A percentile compares a stretch with the other conserved stretches of the same genome.
These are phyloP conservation scores for Umimayanthus kanabou DNA, from an alignment of 92 coral and sea anemone species.

Conservation along the genomic window DNA sequence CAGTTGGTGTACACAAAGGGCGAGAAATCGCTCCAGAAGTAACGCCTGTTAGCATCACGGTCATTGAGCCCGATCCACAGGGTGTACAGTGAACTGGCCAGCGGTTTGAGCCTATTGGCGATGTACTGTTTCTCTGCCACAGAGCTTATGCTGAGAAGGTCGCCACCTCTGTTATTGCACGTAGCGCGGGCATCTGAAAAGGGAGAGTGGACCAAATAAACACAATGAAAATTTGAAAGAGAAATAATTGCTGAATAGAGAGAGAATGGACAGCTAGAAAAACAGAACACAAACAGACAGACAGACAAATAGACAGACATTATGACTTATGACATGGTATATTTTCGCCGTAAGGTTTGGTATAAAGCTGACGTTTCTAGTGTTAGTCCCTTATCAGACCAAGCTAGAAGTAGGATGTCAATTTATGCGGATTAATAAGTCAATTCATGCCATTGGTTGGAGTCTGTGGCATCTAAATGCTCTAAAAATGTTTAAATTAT, in stretches of 20 bases:
- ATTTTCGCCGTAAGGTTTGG: too few species aligned
- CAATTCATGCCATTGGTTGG: too few species aligned
- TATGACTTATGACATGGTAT: neutral
- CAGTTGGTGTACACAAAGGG: conserved; percentile 76
- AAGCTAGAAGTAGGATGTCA: too few species aligned
- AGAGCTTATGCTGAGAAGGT: conserved; percentile 79
- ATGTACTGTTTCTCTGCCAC: conserved; percentile 72
- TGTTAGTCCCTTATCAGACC: too few species aligned
- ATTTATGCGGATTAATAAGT: too few species aligned
- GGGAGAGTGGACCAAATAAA: neutral
- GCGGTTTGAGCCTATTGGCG: conserved; percentile 64
- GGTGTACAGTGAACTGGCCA: conserved; percentile 63
- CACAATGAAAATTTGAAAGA: neutral
- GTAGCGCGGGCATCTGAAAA: conserved; percentile 88
- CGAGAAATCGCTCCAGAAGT: conserved; percentile 87
- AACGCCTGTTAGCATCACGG: conserved; percentile 68
- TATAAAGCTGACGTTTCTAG: too few species aligned
- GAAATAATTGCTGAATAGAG: neutral
- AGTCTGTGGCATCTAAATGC: too few species aligned
- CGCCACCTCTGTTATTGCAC: conserved; percentile 84
- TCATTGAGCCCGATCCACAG: conserved; percentile 94
- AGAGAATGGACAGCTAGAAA: neutral
- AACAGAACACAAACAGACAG: neutral
- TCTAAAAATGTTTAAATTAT: too few species aligned
- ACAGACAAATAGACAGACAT: neutral